phyloP scores from a whole-genome alignment of 2,888 invertebrate genomes.

The Sclerodermus sp. region DNA sequence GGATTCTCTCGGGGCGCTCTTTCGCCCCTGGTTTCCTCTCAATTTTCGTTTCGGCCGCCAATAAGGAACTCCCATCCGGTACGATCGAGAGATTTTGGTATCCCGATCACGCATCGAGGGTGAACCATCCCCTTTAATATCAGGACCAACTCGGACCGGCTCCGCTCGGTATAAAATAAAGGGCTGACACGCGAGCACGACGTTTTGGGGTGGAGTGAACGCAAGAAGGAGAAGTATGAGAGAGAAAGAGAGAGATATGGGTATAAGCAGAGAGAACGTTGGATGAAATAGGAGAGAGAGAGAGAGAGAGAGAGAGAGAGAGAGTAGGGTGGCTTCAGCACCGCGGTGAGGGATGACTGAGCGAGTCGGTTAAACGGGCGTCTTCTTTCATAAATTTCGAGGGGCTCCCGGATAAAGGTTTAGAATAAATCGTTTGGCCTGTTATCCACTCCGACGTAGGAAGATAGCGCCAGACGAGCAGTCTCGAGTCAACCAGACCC shows the following conservation, averaged over 20 bases:
- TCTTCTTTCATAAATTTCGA: conserved; percentile 58
- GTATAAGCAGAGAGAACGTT: conserved; percentile 13
- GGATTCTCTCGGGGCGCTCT: too few species aligned
- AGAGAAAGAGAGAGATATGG: conserved; percentile 18
- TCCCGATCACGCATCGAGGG: conserved; percentile 54
- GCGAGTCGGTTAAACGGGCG: conserved; percentile 55
- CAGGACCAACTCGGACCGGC: conserved; percentile 37
- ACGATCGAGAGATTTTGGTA: conserved; percentile 44
- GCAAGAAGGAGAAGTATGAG: conserved; percentile 20
- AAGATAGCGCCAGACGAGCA: conserved; percentile 28
- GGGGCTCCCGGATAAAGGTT: conserved; percentile 50
- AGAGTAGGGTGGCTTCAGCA: conserved; percentile 43
- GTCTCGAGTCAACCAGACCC: too few species aligned
- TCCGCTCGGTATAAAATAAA: conserved; percentile 49
- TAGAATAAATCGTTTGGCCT: conserved; percentile 55
- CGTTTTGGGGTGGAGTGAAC: conserved; percentile 14
- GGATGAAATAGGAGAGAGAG: conserved; percentile 19
- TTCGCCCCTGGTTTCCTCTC: conserved; percentile 7
- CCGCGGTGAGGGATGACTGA: conserved; percentile 55
- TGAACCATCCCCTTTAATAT: conserved; percentile 54
- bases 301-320: conserved; percentile 24
- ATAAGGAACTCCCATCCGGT: conserved; percentile 44
- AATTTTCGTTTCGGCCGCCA: conserved; percentile 22
- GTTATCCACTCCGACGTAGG: conserved; percentile 50
- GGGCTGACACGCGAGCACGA: conserved; percentile 49